phyloP scores from a whole-genome alignment of 2,888 invertebrate species.

The Tinea trinotella region DNA sequence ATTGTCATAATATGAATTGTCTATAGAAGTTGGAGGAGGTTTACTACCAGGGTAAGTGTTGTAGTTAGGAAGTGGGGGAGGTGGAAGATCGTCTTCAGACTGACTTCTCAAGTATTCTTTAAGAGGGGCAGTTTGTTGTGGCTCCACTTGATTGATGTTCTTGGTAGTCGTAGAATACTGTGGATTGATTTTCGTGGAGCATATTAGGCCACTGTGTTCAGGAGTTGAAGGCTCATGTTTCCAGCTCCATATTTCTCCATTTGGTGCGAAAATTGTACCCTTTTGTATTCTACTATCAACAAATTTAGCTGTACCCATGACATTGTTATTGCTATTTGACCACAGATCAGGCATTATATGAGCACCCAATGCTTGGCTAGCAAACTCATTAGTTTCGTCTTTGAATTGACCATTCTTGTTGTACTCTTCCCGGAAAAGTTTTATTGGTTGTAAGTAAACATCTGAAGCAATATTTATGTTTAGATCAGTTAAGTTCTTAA shows the following conservation, averaged over 20 bases:
- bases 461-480: conserved; percentile 66
- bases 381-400: conserved; percentile 68
- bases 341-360: conserved; percentile 59
- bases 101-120: conserved; percentile 51
- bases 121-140: conserved; percentile 58
- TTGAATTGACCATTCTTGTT: conserved; percentile 67
- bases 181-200: conserved; percentile 62
- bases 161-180: conserved; percentile 59
- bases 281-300: conserved; percentile 57
- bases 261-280: conserved; percentile 65
- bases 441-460: conserved; percentile 69
- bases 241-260: conserved; percentile 70
- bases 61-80: conserved; percentile 60
- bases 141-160: conserved; percentile 56
- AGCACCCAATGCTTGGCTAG: conserved; percentile 56
- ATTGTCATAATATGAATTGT: conserved; percentile 26
- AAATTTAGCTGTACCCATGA: conserved; percentile 51
- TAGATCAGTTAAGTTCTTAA: conserved; percentile 65
- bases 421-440: conserved; percentile 68
- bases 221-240: conserved; percentile 63
- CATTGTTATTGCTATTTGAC: conserved; percentile 54
- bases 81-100: conserved; percentile 52
- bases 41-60: conserved; percentile 55
- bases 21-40: conserved; percentile 12
- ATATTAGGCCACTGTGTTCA: conserved; percentile 57